Evolutionary conservation across 2,797 vertebrate genomes (phyloP), one percentile per base, ranked within the genome.

Genomic region (Petrocephalus schoutedeni): DNA sequence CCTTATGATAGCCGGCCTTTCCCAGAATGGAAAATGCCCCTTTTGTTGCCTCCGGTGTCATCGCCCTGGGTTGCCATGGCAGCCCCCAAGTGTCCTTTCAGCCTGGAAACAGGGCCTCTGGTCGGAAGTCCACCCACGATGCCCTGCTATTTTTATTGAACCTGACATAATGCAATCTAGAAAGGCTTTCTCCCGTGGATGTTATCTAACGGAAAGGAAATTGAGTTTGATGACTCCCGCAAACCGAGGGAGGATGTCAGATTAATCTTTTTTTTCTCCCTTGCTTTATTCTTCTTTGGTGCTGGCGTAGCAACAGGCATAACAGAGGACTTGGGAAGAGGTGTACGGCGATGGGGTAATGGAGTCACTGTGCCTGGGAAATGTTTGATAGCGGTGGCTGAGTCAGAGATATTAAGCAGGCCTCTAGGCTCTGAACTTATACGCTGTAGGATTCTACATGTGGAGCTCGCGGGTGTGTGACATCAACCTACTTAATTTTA

Each of bases 191-290:
- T 94, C 94, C 95, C 49, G 89, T 92, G 89, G 94, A 95, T 96
- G 90, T 96, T 97, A 97, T 96, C 94, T 95, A 91, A 94, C 94
- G 93, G 94, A 95, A 93, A 95, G 95, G 96, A 96, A 97, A 96
- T 97, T 96, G 95, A 95, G 95, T 95, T 95, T 95, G 95, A 97
- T 95, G 95, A 94, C 94, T 96, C 92, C 93, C 95, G 93, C 41
- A 93, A 94, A 94, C 93, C 92, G 91, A 93, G 91, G 91, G 92
- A 95, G 92, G 94, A 95, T 89, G 93, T 95, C 95, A 95, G 94
- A 94, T 96, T 94, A 93, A 94, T 95, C 87, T 91, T 92, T 94
- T 92, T 89, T 87, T 85, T 89, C 67, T 58, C 67, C 1, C 71
- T 14, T 36, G 4, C 56, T 36, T 28, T 61, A 49, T 0, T 45